Evolutionary conservation across 2,113 vertebrate genomes (phyloP), one percentile per base, ranked within the genome.

Genomic region (Salvelinus alpinus): DNA sequence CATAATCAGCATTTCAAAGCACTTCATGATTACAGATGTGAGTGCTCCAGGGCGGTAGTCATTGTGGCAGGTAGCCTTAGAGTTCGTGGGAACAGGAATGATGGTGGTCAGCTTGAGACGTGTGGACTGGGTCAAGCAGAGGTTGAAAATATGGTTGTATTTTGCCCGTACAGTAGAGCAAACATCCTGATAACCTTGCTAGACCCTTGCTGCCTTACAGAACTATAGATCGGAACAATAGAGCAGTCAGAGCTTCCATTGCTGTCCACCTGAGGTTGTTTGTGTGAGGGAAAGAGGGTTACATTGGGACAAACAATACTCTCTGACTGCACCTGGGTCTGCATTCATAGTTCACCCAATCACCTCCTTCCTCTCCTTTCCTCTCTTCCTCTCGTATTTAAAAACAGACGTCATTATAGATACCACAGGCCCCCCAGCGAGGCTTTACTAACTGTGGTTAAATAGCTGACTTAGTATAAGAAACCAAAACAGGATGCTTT

Each of bases 401-500:
- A 9, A 70, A 11, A 22, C 38, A 25, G 68, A 68, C 31, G 20
- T 68, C 66, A 38, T 68, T 20, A 68, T 16, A 27, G 65, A 68
- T 8, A 22, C 1, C n/a, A 68, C 13, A 5, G 68, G 22, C 29
- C 25, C 80, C 31, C 81, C 54, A n/a, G 59, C 1, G 14, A 44
- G 66, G 20, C 1, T 34, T 20, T 9, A 64, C 25, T 31, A 80
- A 75, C 51, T 38, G 77, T 64, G 7, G 68, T 27, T 79, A 81
- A 90, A 87, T 70, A 82, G 88, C 87, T 90, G 90, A 88, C 86
- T 91, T 81, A 91, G 80, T 76, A 38, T 0, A 72, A 11, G 77
- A 88, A 85, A 85, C 80, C 88, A 91, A 95, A 96, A 96, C 95
- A 96, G 95, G 95, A 96, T 91, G 94, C 94, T 91, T 85, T 93